phyloP scores from a whole-genome alignment of 2,797 vertebrate genomes.

The Holocentrus rufus region DNA sequence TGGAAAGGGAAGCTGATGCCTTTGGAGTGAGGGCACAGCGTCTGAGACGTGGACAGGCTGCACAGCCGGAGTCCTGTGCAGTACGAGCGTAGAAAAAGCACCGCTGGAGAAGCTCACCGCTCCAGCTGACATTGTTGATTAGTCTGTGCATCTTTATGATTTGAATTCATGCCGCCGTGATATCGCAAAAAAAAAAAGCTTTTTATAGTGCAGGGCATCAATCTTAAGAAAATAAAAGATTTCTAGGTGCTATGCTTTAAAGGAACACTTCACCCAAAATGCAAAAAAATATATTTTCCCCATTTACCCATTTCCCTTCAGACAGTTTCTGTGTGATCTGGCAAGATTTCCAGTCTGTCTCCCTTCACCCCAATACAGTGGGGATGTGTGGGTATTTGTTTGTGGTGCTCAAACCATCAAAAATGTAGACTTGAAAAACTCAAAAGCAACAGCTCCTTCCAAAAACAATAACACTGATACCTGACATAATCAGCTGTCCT shows the following conservation, averaged over 20 bases:
- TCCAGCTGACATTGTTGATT: slow-evolving; percentile 23
- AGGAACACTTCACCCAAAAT: background rate
- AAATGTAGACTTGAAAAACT: too few relatives aligned
- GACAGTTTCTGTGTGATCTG: too few relatives aligned
- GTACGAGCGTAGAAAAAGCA: slow-evolving; percentile 36
- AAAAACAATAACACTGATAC: too few relatives aligned
- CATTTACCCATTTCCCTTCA: too few relatives aligned
- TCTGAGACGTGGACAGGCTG: slow-evolving; percentile 43
- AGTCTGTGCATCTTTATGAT: slow-evolving; percentile 8
- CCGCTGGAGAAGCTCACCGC: slow-evolving; percentile 17
- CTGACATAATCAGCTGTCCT: too few relatives aligned
- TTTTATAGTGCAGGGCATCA: background rate
- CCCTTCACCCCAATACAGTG: too few relatives aligned
- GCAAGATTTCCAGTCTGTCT: too few relatives aligned
- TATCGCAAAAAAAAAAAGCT: background rate
- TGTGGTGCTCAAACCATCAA: too few relatives aligned
- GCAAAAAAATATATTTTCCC: background rate
- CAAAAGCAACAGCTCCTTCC: too few relatives aligned
- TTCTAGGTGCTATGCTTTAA: background rate
- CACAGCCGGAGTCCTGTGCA: slow-evolving; percentile 9
- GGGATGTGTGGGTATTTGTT: too few relatives aligned
- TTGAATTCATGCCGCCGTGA: background rate
- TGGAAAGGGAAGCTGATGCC: slow-evolving; percentile 56
- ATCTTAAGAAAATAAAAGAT: background rate
- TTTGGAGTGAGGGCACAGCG: slow-evolving; percentile 46